Percentiles rank a stretch among this genome's conserved stretches.
These are phyloP conservation scores for Oreochromis spilurus DNA, from an alignment of 2,113 vertebrate species.

Conservation along the genomic window DNA sequence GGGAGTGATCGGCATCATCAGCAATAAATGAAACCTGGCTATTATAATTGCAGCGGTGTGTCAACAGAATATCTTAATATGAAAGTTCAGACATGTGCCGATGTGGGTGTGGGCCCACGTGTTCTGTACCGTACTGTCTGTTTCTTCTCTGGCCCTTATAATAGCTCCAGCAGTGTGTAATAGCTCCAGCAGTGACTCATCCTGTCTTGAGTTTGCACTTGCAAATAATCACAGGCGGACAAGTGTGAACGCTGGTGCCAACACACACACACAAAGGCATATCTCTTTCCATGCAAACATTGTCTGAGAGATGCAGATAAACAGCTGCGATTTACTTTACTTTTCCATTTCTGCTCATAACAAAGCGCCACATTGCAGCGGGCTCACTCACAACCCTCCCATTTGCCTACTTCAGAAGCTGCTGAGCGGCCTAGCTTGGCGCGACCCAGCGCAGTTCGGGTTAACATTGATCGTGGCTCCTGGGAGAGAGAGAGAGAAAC, in stretches of 20 bases:
- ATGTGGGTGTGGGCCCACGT: not conserved
- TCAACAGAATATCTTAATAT: slow-evolving; percentile 21
- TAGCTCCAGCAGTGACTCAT: slow-evolving; percentile 38
- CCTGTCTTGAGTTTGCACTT: slow-evolving; percentile 30
- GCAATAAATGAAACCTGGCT: slow-evolving; percentile 20
- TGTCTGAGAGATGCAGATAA: slow-evolving; percentile 38
- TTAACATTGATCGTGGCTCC: slow-evolving; percentile 7
- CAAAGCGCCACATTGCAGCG: slow-evolving; percentile 3
- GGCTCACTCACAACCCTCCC: slow-evolving; percentile 10
- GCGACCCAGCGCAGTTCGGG: slow-evolving; percentile 5
- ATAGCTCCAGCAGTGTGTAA: slow-evolving; percentile 26
- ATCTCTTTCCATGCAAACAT: slow-evolving; percentile 5
- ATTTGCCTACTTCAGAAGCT: not conserved
- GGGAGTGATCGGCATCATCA: slow-evolving; percentile 6
- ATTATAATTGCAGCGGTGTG: slow-evolving; percentile 3
- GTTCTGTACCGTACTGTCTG: not conserved
- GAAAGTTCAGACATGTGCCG: slow-evolving; percentile 32
- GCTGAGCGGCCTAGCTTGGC: not conserved
- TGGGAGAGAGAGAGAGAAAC: not conserved
- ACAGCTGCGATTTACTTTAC: slow-evolving; percentile 46
- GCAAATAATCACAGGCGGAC: slow-evolving; percentile 36
- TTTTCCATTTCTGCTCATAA: slow-evolving; percentile 35
- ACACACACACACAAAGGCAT: not conserved
- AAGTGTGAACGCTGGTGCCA: not conserved
- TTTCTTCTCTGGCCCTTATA: slow-evolving; percentile 11